Base-by-base conservation (phyloP, 2,113 vertebrate species). In the Sprattus sprattus region DNA sequence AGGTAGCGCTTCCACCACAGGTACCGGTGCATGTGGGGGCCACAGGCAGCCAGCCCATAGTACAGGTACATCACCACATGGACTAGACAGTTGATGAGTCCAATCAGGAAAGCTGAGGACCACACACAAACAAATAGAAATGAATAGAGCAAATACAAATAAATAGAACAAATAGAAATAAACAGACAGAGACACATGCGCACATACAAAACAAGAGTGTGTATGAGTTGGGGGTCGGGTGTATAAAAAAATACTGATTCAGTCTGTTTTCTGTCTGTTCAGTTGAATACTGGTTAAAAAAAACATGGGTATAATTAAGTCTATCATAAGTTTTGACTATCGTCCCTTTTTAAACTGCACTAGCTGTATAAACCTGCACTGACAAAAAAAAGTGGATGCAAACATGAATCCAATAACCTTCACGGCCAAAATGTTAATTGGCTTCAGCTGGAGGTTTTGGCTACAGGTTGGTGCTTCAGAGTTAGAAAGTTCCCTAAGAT, bases 1-100 rank as follows among this genome's bases (percentile, higher is more conserved):
- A 96, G 92, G 88, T 95, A 94, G 2, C 81, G 47, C 81, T 97
- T 97, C 96, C 94, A 96, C 95, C 95, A 95, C n/a, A 96, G 88
- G 87, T 92, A 93, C 83, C 82, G 90, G 86, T 89, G 89, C 95
- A 96, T 91, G 86, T 87, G 49, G 9, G 92, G 94, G 1, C 95
- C 94, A 49, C 96, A 80, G 0, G 93, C 92, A 18, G 95, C 92
- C 89, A 96, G 91, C 22, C 93, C 90, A 0, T 94, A 95, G 91
- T 95, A 97, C 2, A 92, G 89, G 0, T 96, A 95, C 95, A 95
- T 95, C 89, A 95, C 89, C 0, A 94, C 83, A 52, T 94, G 95
- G 0, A 95, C 94, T 8, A 96, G 95, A 20, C 94, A 94, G 90
- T 96, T 97, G 71, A 96, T 88, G 91, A 95, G 91, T 49, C 94